Base-by-base conservation (phyloP, 2,888 invertebrate species). In the Bembecia ichneumoniformis region DNA sequence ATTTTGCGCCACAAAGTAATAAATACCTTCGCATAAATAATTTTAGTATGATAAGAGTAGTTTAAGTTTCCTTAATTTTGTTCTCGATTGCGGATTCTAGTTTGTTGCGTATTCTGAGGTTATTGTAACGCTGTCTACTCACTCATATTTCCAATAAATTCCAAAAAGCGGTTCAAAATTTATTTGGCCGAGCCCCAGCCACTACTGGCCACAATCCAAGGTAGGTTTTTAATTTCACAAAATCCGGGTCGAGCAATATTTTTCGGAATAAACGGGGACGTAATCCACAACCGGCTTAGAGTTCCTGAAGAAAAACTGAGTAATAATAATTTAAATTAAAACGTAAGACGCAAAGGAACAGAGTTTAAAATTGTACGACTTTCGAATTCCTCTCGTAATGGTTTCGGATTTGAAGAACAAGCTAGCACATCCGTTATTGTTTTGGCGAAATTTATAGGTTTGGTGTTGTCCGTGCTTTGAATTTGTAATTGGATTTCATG, bases 151-250 rank as follows among this genome's bases (percentile, higher is more conserved):
- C 56, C 60, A 59, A 71, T 73, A 75, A 69, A 68, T 74, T 66
- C 66, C 50, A 63, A 59, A 61, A 69, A 58, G 63, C 63, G 64
- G 69, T 71, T 60, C 58, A 59, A 69, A 72, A 63, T 69, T 63
- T 61, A 72, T 75, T 73, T 71, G 69, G 64, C 58, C 54, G 54
- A 52, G 62, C 55, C 58, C 60, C 58, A 54, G 52, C 52, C 60
- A 60, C 53, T 47, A 64, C 72, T 78, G 75, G 77, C 73, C 57
- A 53, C 61, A 63, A 64, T 77, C 72, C 77, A 75, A 76, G 65
- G 65, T 66, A 67, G 55, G 64, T 53, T 64, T 72, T 69, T 68
- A 68, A 74, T 68, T 71, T 72, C 59, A 58, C 58, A 56, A 60
- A 63, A 69, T 62, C 53, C 58, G 56, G 57, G 49, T 54, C 53